Evolutionary conservation across 2,797 vertebrate species (phyloP).

Genomic region (Ctenopoma kingsleyae): DNA sequence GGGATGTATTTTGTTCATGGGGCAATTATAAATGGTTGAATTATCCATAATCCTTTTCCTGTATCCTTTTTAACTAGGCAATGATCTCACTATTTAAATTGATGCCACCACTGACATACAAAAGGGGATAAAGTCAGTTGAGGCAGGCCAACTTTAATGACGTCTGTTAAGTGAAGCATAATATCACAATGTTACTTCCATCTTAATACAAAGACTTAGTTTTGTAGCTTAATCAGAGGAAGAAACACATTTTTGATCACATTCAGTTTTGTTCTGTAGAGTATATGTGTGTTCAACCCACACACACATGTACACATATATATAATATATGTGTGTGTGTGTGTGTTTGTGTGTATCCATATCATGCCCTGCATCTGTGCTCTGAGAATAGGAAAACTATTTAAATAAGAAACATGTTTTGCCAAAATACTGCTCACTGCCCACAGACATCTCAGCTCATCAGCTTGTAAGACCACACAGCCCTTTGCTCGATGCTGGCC

Average conservation of each 20-base stretch:
- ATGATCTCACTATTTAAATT: slow-evolving; percentile 28
- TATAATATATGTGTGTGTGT: too few relatives aligned
- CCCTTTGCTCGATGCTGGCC: slow-evolving; percentile 67
- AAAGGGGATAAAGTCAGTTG: slow-evolving; percentile 18
- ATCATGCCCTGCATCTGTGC: slow-evolving; percentile 58
- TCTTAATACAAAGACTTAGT: slow-evolving; percentile 16
- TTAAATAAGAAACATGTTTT: slow-evolving; percentile 69
- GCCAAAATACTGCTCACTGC: slow-evolving; percentile 73
- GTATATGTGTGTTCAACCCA: background rate
- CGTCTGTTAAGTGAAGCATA: slow-evolving; percentile 24
- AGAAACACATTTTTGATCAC: slow-evolving; percentile 20
- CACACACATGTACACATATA: too few relatives aligned
- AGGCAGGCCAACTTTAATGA: slow-evolving; percentile 24
- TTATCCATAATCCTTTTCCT: slow-evolving; percentile 18
- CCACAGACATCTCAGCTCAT: slow-evolving; percentile 77
- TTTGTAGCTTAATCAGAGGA: slow-evolving; percentile 26
- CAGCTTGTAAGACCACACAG: slow-evolving; percentile 67
- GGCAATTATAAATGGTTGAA: slow-evolving; percentile 42
- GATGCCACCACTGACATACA: slow-evolving; percentile 28
- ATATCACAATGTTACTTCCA: slow-evolving; percentile 26
- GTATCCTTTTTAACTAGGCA: slow-evolving; percentile 28
- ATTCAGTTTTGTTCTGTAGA: slow-evolving; percentile 27
- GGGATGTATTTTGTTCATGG: slow-evolving; percentile 24
- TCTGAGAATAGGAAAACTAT: slow-evolving; percentile 70
- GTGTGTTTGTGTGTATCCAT: slow-evolving; percentile 18